Base-by-base conservation (phyloP, 1,140 invertebrate genomes). In the Drosophila asahinai region DNA sequence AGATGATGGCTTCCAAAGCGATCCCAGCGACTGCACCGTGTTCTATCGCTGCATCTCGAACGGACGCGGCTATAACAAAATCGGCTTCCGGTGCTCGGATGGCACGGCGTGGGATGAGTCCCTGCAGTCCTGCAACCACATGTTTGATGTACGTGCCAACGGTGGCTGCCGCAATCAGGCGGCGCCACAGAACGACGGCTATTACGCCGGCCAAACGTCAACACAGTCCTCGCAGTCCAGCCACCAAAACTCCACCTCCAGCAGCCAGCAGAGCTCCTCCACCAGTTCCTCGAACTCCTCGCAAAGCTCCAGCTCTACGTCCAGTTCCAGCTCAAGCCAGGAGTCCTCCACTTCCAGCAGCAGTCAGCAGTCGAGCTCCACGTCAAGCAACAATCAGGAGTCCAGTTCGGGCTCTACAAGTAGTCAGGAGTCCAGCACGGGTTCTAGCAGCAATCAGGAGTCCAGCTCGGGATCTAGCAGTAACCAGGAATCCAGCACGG, bases 11-110 rank as follows among this genome's bases (percentile, higher is more conserved):
- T 97, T 96, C 92, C 93, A 96, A 72, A 94, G 95, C 40, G 95
- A 96, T 93, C 94, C 93, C 42, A 92, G 94, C 70, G 94, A 97
- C 86, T 97, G 97, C 84, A 95, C 93, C 68, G 96, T 96, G 91
- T 97, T 97, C 91, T 97, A 97, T 84, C 94, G 96, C 92, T 97
- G 97, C 93, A 95, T 97, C 19, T 94, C 94, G 61, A 94, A 95
- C 70, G 94, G 94, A 14, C 91, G 93, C 17, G 94, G 94, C 60
- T 96, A 94, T 72, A 94, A 93, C 57, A 95, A 94, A 89, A 95
- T 95, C 79, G 95, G 96, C 79, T 97, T 96, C 93, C 94, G 93
- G 12, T 97, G 96, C 86, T 95, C 95, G 19, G 93, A 94, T 48
- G 95, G 95, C 68, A 97, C 96, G 9, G 94, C 96, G 66, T 97